A percentile compares a stretch with the other conserved stretches of the same genome.
phyloP scores from a whole-genome alignment of 1,140 invertebrate species.

The Hyles euphorbiae region DNA sequence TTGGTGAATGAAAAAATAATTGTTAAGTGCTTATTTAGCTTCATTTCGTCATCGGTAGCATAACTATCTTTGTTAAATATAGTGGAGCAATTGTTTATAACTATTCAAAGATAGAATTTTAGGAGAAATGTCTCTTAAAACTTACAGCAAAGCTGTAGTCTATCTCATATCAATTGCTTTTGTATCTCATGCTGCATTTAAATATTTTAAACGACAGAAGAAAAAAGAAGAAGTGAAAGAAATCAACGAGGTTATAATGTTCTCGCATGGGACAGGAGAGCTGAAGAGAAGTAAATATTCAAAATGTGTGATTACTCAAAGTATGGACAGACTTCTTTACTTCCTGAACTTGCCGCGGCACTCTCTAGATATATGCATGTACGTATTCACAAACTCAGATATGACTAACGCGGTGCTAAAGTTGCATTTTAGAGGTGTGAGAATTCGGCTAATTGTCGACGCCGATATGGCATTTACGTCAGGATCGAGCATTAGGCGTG shows the following conservation, averaged over 20 bases:
- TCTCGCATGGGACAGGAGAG: slow-evolving; percentile 29
- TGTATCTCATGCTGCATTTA: slow-evolving; percentile 38
- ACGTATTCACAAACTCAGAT: slow-evolving; percentile 56
- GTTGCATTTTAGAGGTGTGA: slow-evolving; percentile 45
- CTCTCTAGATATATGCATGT: slow-evolving; percentile 60
- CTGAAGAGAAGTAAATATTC: slow-evolving; percentile 55
- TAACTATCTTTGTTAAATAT: too few relatives aligned
- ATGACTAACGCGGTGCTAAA: slow-evolving; percentile 46
- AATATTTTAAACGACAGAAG: slow-evolving; percentile 34
- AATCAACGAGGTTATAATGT: slow-evolving; percentile 62
- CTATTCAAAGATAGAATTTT: too few relatives aligned
- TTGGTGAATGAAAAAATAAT: too few relatives aligned
- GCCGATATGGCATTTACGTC: slow-evolving; percentile 61
- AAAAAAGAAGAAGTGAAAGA: slow-evolving; percentile 34
- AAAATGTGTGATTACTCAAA: slow-evolving; percentile 39
- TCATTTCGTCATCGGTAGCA: too few relatives aligned
- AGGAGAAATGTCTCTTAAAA: slow-evolving; percentile 13
- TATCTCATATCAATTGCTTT: slow-evolving; percentile 37
- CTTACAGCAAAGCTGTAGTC: slow-evolving; percentile 29
- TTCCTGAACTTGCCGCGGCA: slow-evolving; percentile 43
- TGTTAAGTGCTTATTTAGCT: too few relatives aligned
- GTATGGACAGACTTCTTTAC: slow-evolving; percentile 47
- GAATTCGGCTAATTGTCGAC: slow-evolving; percentile 55
- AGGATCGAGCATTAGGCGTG: slow-evolving; percentile 40
- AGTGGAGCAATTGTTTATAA: too few relatives aligned